phyloP scores from a whole-genome alignment of 2,888 invertebrate species.

The Nomada fabriciana region DNA sequence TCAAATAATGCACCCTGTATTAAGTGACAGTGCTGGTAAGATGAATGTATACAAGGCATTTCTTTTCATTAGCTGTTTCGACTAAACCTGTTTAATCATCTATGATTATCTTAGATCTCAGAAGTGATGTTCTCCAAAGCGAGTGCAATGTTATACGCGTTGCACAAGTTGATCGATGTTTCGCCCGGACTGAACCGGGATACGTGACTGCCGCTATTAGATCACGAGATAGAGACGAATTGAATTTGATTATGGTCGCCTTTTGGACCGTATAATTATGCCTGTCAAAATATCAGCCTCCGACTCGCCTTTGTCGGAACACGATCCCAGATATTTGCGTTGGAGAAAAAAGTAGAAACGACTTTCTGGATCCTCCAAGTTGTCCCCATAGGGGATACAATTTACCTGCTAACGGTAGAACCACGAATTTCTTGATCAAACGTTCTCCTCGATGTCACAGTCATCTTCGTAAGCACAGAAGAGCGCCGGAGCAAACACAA shows the following conservation, averaged over 20 bases:
- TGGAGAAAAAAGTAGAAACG: constrained; percentile 18
- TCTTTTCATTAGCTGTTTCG: too few relatives aligned
- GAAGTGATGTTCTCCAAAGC: too few relatives aligned
- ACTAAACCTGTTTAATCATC: too few relatives aligned
- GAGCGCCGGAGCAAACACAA: not conserved
- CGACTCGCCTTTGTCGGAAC: constrained; percentile 42
- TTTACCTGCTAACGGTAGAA: constrained; percentile 24
- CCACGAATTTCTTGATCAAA: constrained; percentile 19
- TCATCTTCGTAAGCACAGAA: constrained; percentile 15
- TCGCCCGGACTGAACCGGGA: not conserved
- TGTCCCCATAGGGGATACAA: constrained; percentile 23
- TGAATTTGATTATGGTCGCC: constrained; percentile 74
- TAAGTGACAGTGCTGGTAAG: too few relatives aligned
- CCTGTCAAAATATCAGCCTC: constrained; percentile 75
- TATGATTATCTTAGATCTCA: too few relatives aligned
- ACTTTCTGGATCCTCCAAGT: not conserved
- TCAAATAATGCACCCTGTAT: too few relatives aligned
- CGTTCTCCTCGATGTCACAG: constrained; percentile 32
- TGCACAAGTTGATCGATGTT: constrained; percentile 10
- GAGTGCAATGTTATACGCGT: not conserved
- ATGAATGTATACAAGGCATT: too few relatives aligned
- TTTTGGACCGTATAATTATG: constrained; percentile 73
- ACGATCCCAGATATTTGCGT: constrained; percentile 49
- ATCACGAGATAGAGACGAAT: constrained; percentile 76
- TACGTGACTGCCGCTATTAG: constrained; percentile 61